Evolutionary conservation across 2,797 vertebrate species (phyloP).

Genomic region (Anisognathus igniventris): DNA sequence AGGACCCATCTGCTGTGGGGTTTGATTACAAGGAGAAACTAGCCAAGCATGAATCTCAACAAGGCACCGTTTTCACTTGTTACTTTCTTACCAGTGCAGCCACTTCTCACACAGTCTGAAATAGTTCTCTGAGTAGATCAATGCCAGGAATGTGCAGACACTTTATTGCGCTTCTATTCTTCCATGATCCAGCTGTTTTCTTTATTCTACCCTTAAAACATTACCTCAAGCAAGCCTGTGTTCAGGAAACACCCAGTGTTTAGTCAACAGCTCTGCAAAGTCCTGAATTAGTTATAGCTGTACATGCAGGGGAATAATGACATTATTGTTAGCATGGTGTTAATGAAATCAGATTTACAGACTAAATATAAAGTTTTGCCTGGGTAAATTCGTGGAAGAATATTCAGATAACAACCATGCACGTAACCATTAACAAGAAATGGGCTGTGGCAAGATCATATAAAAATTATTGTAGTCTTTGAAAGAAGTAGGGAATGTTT

Average conservation of each 20-base stretch:
- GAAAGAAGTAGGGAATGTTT: slow-evolving; percentile 21
- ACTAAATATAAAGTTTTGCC: not conserved
- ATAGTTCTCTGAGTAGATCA: not conserved
- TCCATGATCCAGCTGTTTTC: not conserved
- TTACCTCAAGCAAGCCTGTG: not conserved
- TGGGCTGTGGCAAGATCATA: not conserved
- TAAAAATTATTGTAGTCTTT: not conserved
- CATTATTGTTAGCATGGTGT: not conserved
- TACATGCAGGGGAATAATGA: not conserved
- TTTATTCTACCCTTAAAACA: not conserved
- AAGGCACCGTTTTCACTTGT: slow-evolving; percentile 74
- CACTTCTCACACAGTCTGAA: slow-evolving; percentile 61
- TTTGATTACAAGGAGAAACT: slow-evolving; percentile 92
- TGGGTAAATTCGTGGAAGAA: not conserved
- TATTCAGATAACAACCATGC: not conserved
- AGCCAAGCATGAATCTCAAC: slow-evolving; percentile 85
- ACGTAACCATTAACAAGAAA: not conserved
- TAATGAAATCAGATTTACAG: not conserved
- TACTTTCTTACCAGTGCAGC: slow-evolving; percentile 36
- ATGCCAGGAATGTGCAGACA: not conserved
- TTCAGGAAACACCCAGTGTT: not conserved
- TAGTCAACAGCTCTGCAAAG: not conserved
- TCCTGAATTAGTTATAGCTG: not conserved
- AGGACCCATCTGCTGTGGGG: slow-evolving; percentile 89
- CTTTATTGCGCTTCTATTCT: slow-evolving; percentile 6